These are phyloP conservation scores for Hestina assimilis DNA, from an alignment of 1,140 invertebrate genomes.

Conservation along the genomic window DNA sequence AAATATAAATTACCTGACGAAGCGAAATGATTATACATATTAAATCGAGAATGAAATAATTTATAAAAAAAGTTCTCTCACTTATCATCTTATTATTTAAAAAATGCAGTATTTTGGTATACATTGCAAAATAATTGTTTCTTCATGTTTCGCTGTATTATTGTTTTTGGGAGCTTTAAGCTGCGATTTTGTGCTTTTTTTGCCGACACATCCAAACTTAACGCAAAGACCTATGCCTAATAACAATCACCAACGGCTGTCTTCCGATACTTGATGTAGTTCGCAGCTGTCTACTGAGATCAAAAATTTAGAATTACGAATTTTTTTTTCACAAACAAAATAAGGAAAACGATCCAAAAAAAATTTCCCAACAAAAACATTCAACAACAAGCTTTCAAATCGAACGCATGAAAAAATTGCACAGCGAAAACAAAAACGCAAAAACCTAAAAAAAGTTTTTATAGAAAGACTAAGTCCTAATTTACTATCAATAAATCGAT, in stretches of 20 bases:
- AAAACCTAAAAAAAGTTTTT: constrained; percentile 64
- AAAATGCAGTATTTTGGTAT: constrained; percentile 78
- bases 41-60: constrained; percentile 38
- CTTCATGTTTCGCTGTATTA: constrained; percentile 59
- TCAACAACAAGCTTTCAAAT: constrained; percentile 60
- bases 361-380: constrained; percentile 46
- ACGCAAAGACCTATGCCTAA: constrained; percentile 58
- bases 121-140: constrained; percentile 70
- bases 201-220: constrained; percentile 74
- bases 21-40: constrained; percentile 46
- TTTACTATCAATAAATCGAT: constrained; percentile 75
- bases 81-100: constrained; percentile 68
- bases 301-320: constrained; percentile 66
- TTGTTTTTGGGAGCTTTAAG: constrained; percentile 29
- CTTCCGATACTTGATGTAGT: constrained; percentile 56
- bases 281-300: constrained; percentile 73
- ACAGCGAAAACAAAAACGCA: constrained; percentile 76
- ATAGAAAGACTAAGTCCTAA: constrained; percentile 67
- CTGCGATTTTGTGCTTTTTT: constrained; percentile 51
- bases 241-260: constrained; percentile 69
- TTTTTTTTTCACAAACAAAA: constrained; percentile 47
- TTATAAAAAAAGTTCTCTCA: constrained; percentile 58
- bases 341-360: constrained; percentile 48
- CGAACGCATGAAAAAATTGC: constrained; percentile 64
- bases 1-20: constrained; percentile 60